phyloP scores from a whole-genome alignment of 2,888 invertebrate species.

The Tiphia femorata region DNA sequence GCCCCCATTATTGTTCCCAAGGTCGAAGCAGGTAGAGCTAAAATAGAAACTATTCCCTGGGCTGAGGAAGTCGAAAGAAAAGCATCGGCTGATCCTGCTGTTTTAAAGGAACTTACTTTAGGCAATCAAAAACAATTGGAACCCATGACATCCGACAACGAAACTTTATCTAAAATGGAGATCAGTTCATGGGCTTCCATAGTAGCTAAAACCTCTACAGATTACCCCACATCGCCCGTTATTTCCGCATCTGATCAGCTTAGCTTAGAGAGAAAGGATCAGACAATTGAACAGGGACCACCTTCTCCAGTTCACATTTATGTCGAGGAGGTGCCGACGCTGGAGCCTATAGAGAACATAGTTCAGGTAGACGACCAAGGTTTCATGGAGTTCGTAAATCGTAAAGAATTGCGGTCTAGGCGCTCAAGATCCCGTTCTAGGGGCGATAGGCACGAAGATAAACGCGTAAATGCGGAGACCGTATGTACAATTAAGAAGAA shows the following conservation, averaged over 20 bases:
- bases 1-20: neutral
- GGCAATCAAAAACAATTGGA: neutral
- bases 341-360: constrained; percentile 56
- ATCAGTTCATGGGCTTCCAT: constrained; percentile 54
- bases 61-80: constrained; percentile 36
- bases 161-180: constrained; percentile 13
- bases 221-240: constrained; percentile 6
- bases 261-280: constrained; percentile 3
- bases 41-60: constrained; percentile 34
- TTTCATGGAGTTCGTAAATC: constrained; percentile 70
- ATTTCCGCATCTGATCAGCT: neutral
- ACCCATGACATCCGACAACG: neutral
- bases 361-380: constrained; percentile 67
- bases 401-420: constrained; percentile 66
- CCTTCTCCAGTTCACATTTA: constrained; percentile 52
- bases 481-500: neutral
- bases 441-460: constrained; percentile 40
- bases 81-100: neutral
- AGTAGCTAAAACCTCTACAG: constrained; percentile 47
- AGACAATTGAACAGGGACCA: constrained; percentile 16
- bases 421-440: constrained; percentile 66
- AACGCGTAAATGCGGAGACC: neutral
- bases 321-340: constrained; percentile 54
- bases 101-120: neutral
- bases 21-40: neutral